Base-by-base conservation (phyloP, 2,113 vertebrate genomes). In the Gnathonemus echidnorhynchus region DNA sequence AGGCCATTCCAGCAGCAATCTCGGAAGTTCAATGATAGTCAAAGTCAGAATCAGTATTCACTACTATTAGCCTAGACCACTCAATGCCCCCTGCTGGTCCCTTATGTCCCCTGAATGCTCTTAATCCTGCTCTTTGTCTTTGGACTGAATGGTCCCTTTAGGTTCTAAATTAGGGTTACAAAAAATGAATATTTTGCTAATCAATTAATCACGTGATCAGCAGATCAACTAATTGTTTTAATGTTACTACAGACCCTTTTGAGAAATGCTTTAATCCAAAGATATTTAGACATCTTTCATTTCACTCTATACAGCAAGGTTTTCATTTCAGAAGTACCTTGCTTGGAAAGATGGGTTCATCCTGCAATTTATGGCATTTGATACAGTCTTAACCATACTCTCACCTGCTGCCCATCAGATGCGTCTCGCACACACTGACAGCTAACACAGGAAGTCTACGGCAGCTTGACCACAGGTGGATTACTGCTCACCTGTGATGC, bases 1-100 rank as follows among this genome's bases (percentile, higher is more conserved):
- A 99, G 0, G 98, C 98, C 98, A 99, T 99, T 62, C 98, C 98
- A 0, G 98, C 97, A 1, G 98, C 97, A 0, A 99, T 99, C 98
- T 99, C 48, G 94, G 11, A 91, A 50, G 5, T 42, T 80, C n/a
- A 70, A 13, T 27, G 45, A 2, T 56, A 83, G 31, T 13, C 17
- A 42, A 45, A 31, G 46, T 56, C 52, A 27, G 35, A 27, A 6
- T 48, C 83, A 11, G 83, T n/a, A 85, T n/a, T 48, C 45, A 24
- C 77, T 83, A n/a, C 31, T 66, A 27, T 27, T 66, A 66, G 58
- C 58, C 58, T 66, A 66, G 62, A 66, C 10, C n/a, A 66, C 10
- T 31, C 10, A 10, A 31, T 31, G 62, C 4, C 27, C n/a, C 62
- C 62, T 27, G n/a, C 10, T 13, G 62, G 27, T 70, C 62, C 62